Percentiles rank a stretch among this genome's conserved stretches.
phyloP scores from a whole-genome alignment of 2,888 invertebrate genomes.

The Gryllus longicercus region DNA sequence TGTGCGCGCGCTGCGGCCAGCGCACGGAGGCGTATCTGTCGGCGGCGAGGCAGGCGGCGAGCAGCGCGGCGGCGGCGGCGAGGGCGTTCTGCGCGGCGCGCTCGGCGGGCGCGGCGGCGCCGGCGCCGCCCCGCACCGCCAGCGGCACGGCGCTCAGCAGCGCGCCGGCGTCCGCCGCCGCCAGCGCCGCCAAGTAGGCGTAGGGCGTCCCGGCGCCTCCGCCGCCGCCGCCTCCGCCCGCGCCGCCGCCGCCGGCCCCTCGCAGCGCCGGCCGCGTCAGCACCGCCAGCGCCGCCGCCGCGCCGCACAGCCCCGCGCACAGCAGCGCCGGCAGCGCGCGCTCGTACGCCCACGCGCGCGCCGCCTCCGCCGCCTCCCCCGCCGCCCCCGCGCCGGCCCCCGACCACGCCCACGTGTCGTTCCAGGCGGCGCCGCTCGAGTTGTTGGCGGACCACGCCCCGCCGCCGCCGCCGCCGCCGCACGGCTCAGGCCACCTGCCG shows the following conservation, averaged over 20 bases:
- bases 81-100: conserved; percentile 50
- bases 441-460: background rate
- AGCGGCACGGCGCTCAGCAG: conserved; percentile 47
- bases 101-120: conserved; percentile 50
- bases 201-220: conserved; percentile 47
- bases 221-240: conserved; percentile 48
- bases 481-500: no score
- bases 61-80: conserved; percentile 52
- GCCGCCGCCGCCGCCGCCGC: no score
- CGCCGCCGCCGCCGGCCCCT: conserved; percentile 50
- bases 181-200: conserved; percentile 49
- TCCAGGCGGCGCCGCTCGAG: background rate
- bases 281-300: conserved; percentile 44
- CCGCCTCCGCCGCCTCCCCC: background rate
- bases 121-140: conserved; percentile 41
- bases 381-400: background rate
- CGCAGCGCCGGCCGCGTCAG: conserved; percentile 49
- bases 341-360: background rate
- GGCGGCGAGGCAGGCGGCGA: conserved; percentile 52
- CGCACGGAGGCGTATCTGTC: conserved; percentile 39
- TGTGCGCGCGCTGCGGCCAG: conserved; percentile 37
- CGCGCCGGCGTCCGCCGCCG: conserved; percentile 49
- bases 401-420: background rate
- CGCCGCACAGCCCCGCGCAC: background rate
- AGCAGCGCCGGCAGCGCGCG: background rate